Conservation (phyloP, 2,797 vertebrate species). For the Denticeps clupeoides region DNA sequence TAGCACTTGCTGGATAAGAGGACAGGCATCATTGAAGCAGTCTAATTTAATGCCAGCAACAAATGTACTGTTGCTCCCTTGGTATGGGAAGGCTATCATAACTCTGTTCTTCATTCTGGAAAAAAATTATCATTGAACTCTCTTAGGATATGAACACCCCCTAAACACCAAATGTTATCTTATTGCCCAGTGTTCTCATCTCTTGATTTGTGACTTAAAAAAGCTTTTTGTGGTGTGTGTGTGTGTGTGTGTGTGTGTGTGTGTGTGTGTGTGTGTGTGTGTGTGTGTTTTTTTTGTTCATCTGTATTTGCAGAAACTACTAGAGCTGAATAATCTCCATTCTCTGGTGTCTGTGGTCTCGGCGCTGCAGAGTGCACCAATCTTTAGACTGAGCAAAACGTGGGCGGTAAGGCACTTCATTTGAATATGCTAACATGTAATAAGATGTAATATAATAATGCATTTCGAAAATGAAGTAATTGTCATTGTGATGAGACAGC, state of each 20-base stretch:
- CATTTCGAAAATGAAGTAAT: no score
- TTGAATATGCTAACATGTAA: neutral
- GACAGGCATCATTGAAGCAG: neutral
- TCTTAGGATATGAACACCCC: no score
- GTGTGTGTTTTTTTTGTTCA: conserved; percentile 18
- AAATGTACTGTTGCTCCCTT: neutral
- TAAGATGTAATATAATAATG: neutral
- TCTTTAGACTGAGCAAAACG: conserved; percentile 87
- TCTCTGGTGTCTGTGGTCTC: conserved; percentile 87
- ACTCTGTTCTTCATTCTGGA: no score
- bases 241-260: no score
- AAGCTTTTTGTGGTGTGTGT: no score
- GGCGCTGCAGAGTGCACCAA: conserved; percentile 79
- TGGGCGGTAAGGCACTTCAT: conserved; percentile 83
- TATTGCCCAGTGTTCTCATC: no score
- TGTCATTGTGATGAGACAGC: no score
- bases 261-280: no score
- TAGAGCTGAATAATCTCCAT: conserved; percentile 86
- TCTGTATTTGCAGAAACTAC: conserved; percentile 67
- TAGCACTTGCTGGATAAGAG: neutral
- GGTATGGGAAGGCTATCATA: no score
- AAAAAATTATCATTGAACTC: no score
- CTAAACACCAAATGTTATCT: no score
- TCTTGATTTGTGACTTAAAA: no score
- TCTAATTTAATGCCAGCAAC: neutral